Conservation (phyloP, 2,113 vertebrate genomes). For the Seriola quinqueradiata region DNA sequence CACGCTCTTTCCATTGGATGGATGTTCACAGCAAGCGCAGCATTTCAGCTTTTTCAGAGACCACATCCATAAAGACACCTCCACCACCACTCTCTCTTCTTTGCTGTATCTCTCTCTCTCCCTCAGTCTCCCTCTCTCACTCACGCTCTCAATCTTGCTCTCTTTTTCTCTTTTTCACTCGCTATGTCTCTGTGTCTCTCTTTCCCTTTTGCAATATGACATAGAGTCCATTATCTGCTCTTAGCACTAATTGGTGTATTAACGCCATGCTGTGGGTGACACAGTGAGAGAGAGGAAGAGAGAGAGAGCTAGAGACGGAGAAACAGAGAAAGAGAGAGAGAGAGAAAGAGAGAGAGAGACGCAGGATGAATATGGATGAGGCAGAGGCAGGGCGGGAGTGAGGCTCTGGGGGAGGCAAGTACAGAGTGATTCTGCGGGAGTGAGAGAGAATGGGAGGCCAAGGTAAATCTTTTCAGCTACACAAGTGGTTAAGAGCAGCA, state of each 20-base stretch:
- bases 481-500: slow-evolving; percentile 86
- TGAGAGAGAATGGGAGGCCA: slow-evolving; percentile 80
- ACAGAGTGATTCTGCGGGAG: slow-evolving; percentile 64
- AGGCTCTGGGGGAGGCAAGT: slow-evolving; percentile 68
- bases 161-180: slow-evolving; percentile 64
- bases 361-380: slow-evolving; percentile 85
- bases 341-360: slow-evolving; percentile 61
- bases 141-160: slow-evolving; percentile 53
- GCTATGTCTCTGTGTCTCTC: slow-evolving; percentile 68
- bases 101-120: slow-evolving; percentile 5
- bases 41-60: slow-evolving; percentile 73
- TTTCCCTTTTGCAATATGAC: slow-evolving; percentile 82
- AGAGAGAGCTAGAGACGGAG: neutral
- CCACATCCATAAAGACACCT: slow-evolving; percentile 65
- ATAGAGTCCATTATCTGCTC: slow-evolving; percentile 88
- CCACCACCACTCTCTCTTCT: slow-evolving; percentile 11
- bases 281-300: slow-evolving; percentile 72
- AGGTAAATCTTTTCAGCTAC: slow-evolving; percentile 87
- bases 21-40: slow-evolving; percentile 66
- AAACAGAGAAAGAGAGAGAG: slow-evolving; percentile 36
- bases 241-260: slow-evolving; percentile 89
- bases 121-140: slow-evolving; percentile 24
- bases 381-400: slow-evolving; percentile 66
- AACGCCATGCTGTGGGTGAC: slow-evolving; percentile 85
- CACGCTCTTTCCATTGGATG: slow-evolving; percentile 59